phyloP scores from a whole-genome alignment of 2,797 vertebrate species.

The Phyllotis vaccarum region DNA sequence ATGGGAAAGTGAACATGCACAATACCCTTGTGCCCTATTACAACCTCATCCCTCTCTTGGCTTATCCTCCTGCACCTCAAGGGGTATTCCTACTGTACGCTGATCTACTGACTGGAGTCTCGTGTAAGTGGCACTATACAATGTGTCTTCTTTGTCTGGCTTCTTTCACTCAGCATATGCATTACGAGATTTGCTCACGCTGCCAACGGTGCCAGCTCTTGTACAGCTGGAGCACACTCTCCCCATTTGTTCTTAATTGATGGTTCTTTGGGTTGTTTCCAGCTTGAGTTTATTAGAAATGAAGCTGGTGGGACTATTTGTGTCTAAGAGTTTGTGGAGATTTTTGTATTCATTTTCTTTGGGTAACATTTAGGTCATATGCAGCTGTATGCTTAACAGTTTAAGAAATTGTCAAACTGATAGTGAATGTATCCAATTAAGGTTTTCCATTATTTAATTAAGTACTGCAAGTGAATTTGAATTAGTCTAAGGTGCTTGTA shows the following conservation, averaged over 20 bases:
- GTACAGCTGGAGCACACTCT: not conserved
- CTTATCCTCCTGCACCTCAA: not conserved
- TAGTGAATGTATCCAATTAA: not conserved
- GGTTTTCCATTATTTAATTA: constrained; percentile 50
- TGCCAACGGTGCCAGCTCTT: not conserved
- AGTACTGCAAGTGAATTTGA: constrained; percentile 42
- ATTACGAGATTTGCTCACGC: not conserved
- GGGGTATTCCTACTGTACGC: not conserved
- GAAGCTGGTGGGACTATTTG: not conserved
- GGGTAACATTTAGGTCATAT: not conserved
- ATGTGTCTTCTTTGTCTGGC: not conserved
- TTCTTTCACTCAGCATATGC: constrained; percentile 33
- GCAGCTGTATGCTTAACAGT: constrained; percentile 25
- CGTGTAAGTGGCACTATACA: not conserved
- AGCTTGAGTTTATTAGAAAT: not conserved
- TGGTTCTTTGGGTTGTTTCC: constrained; percentile 38
- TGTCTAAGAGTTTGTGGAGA: not conserved
- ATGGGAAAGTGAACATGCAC: not conserved
- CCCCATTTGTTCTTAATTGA: not conserved
- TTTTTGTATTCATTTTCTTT: constrained; percentile 37
- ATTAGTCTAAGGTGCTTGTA: not conserved
- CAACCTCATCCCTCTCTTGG: not conserved
- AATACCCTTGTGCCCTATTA: not conserved
- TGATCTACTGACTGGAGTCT: constrained; percentile 21
- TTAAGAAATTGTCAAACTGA: constrained; percentile 40